A percentile compares a stretch with the other conserved stretches of the same genome.
phyloP scores from a whole-genome alignment of 2,113 vertebrate genomes.

The Phylloscopus whistleri region DNA sequence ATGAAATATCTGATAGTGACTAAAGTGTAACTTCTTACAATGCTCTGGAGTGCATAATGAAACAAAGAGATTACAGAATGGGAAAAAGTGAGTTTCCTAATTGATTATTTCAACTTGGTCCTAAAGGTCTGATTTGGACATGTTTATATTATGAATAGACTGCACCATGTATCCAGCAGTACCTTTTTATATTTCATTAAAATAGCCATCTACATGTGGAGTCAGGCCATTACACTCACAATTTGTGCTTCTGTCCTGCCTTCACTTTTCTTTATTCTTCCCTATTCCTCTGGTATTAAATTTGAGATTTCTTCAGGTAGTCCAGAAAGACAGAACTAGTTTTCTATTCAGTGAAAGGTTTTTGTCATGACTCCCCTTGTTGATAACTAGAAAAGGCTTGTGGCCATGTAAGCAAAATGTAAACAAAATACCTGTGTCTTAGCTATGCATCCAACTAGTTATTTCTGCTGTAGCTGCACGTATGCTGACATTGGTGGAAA shows the following conservation, averaged over 20 bases:
- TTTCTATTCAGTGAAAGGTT: not conserved
- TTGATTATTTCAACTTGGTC: not conserved
- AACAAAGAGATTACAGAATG: not conserved
- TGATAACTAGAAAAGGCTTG: not conserved
- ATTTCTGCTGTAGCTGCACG: not conserved
- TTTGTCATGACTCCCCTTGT: not conserved
- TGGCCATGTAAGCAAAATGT: not conserved
- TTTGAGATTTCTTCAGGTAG: not conserved
- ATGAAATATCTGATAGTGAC: not conserved
- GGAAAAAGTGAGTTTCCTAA: not conserved
- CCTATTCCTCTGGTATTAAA: not conserved
- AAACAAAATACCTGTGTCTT: not conserved
- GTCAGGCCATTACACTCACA: not conserved
- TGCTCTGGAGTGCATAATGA: not conserved
- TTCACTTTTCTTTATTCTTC: not conserved
- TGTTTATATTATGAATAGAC: not conserved
- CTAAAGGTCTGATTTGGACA: not conserved
- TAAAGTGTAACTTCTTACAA: not conserved
- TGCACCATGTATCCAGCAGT: not conserved
- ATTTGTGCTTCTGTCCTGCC: not conserved
- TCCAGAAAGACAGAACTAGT: not conserved
- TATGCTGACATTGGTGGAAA: not conserved
- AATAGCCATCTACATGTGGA: not conserved
- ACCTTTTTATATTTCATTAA: not conserved
- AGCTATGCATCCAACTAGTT: not conserved